Evolutionary conservation across 2,888 invertebrate genomes (phyloP).

Genomic region (Masnerella sp.): DNA sequence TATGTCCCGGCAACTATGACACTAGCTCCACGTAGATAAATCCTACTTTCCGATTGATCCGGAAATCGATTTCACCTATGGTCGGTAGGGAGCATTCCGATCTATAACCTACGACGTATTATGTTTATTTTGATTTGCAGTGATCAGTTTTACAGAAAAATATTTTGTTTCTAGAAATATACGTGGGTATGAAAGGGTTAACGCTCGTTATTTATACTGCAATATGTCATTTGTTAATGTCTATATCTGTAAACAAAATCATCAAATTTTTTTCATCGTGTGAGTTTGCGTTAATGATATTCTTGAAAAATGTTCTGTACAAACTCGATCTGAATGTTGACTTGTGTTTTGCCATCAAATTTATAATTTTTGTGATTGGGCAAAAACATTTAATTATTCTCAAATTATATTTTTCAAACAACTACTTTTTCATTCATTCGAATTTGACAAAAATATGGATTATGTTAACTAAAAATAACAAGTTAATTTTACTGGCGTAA

Average conservation of each 20-base stretch:
- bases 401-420: background rate
- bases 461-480: conserved; percentile 47
- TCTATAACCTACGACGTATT: too few species aligned
- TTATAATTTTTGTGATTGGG: background rate
- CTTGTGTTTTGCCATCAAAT: background rate
- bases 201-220: conserved; percentile 61
- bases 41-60: too few species aligned
- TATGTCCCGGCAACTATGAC: too few species aligned
- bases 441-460: conserved; percentile 5
- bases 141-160: too few species aligned
- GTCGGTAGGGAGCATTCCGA: too few species aligned
- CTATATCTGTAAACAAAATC: conserved; percentile 56
- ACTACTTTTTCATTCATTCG: too few species aligned
- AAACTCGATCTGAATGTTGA: conserved; percentile 40
- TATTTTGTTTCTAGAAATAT: too few species aligned
- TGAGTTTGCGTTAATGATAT: conserved; percentile 40
- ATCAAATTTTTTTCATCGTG: conserved; percentile 52
- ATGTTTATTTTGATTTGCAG: too few species aligned
- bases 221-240: conserved; percentile 64
- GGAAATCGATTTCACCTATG: too few species aligned
- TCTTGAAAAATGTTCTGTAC: conserved; percentile 25
- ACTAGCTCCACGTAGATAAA: too few species aligned
- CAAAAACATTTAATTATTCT: background rate
- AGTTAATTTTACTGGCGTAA: conserved; percentile 48
- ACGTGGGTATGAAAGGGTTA: too few species aligned